A percentile compares a stretch with the other conserved stretches of the same genome.
Evolutionary conservation across 1,140 invertebrate species (phyloP).

Genomic region (Gonatopus flavifemur): DNA sequence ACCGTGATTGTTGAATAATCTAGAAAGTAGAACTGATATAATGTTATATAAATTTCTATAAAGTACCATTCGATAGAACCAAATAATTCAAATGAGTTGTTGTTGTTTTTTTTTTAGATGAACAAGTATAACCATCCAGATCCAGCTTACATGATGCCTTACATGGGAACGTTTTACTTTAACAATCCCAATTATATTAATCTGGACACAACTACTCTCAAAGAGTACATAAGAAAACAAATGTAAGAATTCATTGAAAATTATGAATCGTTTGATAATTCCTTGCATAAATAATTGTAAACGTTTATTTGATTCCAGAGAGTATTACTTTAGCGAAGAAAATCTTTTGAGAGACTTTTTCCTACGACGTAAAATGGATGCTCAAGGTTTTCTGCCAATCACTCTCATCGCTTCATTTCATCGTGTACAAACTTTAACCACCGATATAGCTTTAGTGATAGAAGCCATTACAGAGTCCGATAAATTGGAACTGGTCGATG

Average conservation of each 20-base stretch:
- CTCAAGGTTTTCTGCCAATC: conserved; percentile 89
- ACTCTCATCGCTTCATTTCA: conserved; percentile 94
- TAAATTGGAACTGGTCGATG: conserved; percentile 77
- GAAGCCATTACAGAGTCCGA: conserved; percentile 80
- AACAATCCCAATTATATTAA: conserved; percentile 58
- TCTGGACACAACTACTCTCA: conserved; percentile 63
- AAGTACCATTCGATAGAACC: neutral
- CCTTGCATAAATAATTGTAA: neutral
- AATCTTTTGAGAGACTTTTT: conserved; percentile 96
- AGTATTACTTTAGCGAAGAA: conserved; percentile 99
- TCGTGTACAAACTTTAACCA: conserved; percentile 84
- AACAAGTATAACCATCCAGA: conserved; percentile 47
- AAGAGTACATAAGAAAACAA: conserved; percentile 81
- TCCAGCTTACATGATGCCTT: conserved; percentile 63
- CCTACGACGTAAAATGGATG: conserved; percentile 93
- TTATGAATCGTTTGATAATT: neutral
- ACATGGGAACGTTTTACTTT: conserved; percentile 66
- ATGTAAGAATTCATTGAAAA: conserved; percentile 67
- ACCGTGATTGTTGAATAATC: neutral
- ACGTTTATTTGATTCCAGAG: conserved; percentile 66
- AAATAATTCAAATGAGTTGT: neutral
- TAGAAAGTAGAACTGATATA: neutral
- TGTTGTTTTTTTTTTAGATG: conserved; percentile 31
- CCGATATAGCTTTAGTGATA: conserved; percentile 80
- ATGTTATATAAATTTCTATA: neutral